Evolutionary conservation across 2,113 vertebrate species (phyloP).

Genomic region (Chloroceryle aenea): DNA sequence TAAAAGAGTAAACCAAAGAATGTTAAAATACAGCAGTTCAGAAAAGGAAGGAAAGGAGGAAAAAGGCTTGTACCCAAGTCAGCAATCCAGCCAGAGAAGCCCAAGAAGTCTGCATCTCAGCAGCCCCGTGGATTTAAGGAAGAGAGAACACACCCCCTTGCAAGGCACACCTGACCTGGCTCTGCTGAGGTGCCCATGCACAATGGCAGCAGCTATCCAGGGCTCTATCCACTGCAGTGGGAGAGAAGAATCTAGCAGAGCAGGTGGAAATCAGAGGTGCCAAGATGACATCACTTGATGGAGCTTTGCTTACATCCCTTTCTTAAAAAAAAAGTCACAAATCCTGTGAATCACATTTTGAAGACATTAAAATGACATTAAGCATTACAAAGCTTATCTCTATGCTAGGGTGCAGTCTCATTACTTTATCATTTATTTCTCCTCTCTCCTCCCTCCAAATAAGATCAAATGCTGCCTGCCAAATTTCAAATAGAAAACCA

Average conservation of each 20-base stretch:
- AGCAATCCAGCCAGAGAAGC: not conserved
- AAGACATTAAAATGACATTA: not conserved
- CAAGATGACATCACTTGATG: not conserved
- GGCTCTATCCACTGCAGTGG: not conserved
- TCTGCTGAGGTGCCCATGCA: rapidly evolving
- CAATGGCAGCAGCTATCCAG: rapidly evolving
- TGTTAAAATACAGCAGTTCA: not conserved
- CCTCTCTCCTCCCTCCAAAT: not conserved
- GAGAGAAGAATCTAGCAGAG: not conserved
- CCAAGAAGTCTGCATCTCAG: not conserved
- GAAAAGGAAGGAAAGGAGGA: not conserved
- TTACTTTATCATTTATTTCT: not conserved
- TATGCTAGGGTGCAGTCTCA: not conserved
- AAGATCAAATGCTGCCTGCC: not conserved
- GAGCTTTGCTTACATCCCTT: not conserved
- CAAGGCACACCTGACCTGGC: not conserved
- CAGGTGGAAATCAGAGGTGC: not conserved
- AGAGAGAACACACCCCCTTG: not conserved
- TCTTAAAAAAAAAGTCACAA: not conserved
- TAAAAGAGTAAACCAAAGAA: not conserved
- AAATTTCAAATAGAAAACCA: not conserved
- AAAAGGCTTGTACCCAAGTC: not conserved
- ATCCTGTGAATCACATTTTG: not conserved
- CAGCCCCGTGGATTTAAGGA: not conserved
- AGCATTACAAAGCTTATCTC: not conserved